Evolutionary conservation across 1,140 invertebrate species (phyloP).

Genomic region (Solenopsis invicta): DNA sequence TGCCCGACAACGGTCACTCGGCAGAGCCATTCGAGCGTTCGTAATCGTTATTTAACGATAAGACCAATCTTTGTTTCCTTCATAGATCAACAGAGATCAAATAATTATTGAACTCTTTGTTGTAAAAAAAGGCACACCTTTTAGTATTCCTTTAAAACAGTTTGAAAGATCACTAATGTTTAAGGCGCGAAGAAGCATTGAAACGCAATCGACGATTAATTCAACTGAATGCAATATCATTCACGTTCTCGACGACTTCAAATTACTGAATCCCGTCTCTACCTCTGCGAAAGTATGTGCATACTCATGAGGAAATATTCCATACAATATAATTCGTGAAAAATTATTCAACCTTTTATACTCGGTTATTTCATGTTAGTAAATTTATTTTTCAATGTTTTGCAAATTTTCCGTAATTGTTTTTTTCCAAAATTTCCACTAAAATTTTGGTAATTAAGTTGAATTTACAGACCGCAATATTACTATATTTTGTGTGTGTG

Average conservation of each 20-base stretch:
- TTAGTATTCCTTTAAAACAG: too few relatives aligned
- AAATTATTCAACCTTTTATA: background rate
- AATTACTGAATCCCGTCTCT: constrained; percentile 10
- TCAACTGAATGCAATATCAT: background rate
- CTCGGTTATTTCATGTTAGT: background rate
- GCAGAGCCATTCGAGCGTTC: background rate
- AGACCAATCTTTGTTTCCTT: background rate
- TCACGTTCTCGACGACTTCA: background rate
- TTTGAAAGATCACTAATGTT: constrained; percentile 18
- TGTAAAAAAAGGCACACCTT: too few relatives aligned
- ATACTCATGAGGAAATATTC: background rate
- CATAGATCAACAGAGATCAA: constrained; percentile 1
- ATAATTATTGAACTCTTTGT: constrained; percentile 11
- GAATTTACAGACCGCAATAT: too few relatives aligned
- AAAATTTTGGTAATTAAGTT: too few relatives aligned
- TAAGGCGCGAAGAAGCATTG: background rate
- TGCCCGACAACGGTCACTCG: constrained; percentile 19
- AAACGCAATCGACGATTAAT: constrained; percentile 21
- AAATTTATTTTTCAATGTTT: background rate
- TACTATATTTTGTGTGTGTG: too few relatives aligned
- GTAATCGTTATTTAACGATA: constrained; percentile 66
- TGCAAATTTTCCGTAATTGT: background rate
- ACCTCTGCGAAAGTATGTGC: background rate
- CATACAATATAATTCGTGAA: background rate
- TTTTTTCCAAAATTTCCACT: background rate